Base-by-base conservation (phyloP, 2,113 vertebrate genomes). In the Larimichthys crocea region DNA sequence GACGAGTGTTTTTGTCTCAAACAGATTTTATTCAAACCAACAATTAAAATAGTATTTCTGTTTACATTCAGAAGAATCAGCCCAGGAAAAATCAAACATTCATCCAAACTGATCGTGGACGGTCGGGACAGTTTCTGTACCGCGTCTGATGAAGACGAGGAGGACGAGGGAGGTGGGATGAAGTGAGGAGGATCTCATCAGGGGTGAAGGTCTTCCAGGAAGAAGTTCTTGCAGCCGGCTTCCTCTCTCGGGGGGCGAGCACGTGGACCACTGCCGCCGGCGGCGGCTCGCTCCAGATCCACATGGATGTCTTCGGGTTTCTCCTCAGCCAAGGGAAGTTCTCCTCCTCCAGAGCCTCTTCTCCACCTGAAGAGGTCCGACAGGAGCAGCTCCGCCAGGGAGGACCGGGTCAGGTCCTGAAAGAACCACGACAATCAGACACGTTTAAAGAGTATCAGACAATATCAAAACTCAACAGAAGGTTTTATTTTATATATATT, bases 191-290 rank as follows among this genome's bases (percentile, higher is more conserved):
- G 68, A 68, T 90, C 94, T 96, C 97, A 99, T 94, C 98, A 99
- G 86, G 98, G 46, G 98, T 99, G 95, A 99, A 99, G 3, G 98
- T 99, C 96, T 99, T 99, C 98, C 98, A 99, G n/a, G 96, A 99
- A 99, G 97, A 99, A 99, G 91, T 99, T 99, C 95, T 99, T 99
- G 96, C 98, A 99, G 63, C 98, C 98, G 0, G 98, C 98, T 99
- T 99, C 86, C 98, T 97, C 93, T 99, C 98, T 44, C 98, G 95
- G 29, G 98, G 97, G 1, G 96, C 95, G 86, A 99, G 93, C 60
- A 97, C n/a, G 95, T 0, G 97, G 96, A 74, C 96, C 97, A 22
- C 22, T 14, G 35, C 82, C 88, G 10, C 82, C 79, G 22, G 64
- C 15, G 14, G 68, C 83, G 3, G 86, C 85, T 2, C 97, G 94